These are phyloP conservation scores for Ctenicera cuprea DNA, from an alignment of 2,888 invertebrate species.

Conservation along the genomic window DNA sequence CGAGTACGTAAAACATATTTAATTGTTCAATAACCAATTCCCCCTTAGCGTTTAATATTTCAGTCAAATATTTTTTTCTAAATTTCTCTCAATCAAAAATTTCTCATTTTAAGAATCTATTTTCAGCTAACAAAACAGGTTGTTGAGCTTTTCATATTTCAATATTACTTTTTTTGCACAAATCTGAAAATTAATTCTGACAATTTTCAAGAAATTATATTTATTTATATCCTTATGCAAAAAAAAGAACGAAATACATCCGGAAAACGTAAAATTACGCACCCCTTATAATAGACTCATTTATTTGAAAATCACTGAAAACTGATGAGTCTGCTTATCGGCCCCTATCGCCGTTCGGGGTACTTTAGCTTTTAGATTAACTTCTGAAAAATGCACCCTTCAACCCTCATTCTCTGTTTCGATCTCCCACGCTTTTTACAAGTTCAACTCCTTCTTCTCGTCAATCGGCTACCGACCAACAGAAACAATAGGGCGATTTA, in stretches of 20 bases:
- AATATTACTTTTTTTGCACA: too few relatives aligned
- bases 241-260: not conserved
- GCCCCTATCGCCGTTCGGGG: slow-evolving; percentile 62
- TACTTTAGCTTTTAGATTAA: slow-evolving; percentile 67
- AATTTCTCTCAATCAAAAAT: too few relatives aligned
- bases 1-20: too few relatives aligned
- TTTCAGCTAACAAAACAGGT: too few relatives aligned
- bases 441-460: slow-evolving; percentile 24
- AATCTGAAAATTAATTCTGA: too few relatives aligned
- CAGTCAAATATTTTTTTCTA: too few relatives aligned
- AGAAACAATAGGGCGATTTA: not conserved
- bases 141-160: too few relatives aligned
- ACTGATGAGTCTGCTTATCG: slow-evolving; percentile 65
- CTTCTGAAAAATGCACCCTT: slow-evolving; percentile 65
- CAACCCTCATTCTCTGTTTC: slow-evolving; percentile 27
- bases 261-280: slow-evolving; percentile 31
- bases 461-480: slow-evolving; percentile 1
- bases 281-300: slow-evolving; percentile 58
- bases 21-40: too few relatives aligned
- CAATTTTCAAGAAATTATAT: too few relatives aligned
- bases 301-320: slow-evolving; percentile 67
- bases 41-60: too few relatives aligned
- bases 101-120: too few relatives aligned
- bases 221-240: too few relatives aligned
- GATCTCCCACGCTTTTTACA: not conserved